phyloP scores from a whole-genome alignment of 2,113 vertebrate genomes.

The Xenopus laevis region DNA sequence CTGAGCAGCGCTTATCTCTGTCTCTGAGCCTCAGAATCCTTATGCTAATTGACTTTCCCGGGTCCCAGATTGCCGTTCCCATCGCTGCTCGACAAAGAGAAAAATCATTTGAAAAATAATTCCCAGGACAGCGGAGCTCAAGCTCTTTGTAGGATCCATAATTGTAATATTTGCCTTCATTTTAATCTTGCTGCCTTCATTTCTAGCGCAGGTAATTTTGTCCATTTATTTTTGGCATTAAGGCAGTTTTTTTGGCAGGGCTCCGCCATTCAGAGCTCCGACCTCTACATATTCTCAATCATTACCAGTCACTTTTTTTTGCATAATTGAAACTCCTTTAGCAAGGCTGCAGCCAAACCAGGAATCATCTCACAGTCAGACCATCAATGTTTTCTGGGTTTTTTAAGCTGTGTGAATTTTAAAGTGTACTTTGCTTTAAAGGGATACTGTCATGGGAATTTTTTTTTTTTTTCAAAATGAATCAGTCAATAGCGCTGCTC shows the following conservation, averaged over 20 bases:
- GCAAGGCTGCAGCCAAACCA: slow-evolving; percentile 17
- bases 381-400: neutral
- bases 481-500: too few relatives aligned
- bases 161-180: slow-evolving; percentile 28
- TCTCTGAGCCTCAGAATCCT: neutral
- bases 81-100: neutral
- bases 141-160: slow-evolving; percentile 14
- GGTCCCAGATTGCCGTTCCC: too few relatives aligned
- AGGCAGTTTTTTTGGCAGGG: slow-evolving; percentile 16
- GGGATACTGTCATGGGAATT: too few relatives aligned
- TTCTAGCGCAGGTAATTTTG: slow-evolving; percentile 36
- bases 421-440: neutral
- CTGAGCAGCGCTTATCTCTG: neutral
- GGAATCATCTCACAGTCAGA: neutral
- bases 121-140: neutral
- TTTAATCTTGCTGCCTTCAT: slow-evolving; percentile 25
- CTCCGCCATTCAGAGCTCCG: slow-evolving; percentile 16
- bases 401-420: slow-evolving; percentile 5
- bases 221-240: slow-evolving; percentile 42
- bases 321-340: slow-evolving; percentile 37
- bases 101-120: neutral
- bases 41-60: neutral
- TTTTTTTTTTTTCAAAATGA: too few relatives aligned
- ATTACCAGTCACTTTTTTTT: slow-evolving; percentile 26
- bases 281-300: slow-evolving; percentile 33